Evolutionary conservation across 2,797 vertebrate genomes (phyloP).

Genomic region (Phylloscopus collybita): DNA sequence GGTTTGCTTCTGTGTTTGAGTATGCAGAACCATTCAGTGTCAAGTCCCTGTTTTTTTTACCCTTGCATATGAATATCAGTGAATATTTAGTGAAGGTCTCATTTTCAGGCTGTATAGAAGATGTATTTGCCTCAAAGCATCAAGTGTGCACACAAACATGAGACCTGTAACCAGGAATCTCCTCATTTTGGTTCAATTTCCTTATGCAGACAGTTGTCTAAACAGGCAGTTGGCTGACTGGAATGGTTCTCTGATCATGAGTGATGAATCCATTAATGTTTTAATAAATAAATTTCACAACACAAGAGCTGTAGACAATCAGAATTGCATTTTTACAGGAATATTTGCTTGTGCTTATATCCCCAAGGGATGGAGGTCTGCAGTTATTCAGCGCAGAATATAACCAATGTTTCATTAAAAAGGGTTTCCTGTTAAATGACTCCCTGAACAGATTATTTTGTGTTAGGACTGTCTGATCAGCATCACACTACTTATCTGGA

Average conservation of each 20-base stretch:
- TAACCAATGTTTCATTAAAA: neutral
- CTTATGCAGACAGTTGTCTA: neutral
- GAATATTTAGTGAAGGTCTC: neutral
- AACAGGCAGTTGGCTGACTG: neutral
- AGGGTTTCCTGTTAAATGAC: neutral
- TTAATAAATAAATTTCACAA: neutral
- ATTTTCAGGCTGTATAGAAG: neutral
- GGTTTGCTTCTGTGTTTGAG: neutral
- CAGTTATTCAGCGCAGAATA: neutral
- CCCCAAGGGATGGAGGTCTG: neutral
- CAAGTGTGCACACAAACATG: neutral
- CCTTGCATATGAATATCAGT: neutral
- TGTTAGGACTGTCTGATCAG: neutral
- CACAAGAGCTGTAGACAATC: neutral
- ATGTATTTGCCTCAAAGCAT: neutral
- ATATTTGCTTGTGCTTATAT: neutral
- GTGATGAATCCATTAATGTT: neutral
- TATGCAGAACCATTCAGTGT: neutral
- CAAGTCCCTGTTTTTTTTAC: neutral
- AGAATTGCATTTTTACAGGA: neutral
- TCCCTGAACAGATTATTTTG: neutral
- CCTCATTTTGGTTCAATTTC: neutral
- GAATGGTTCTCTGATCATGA: neutral
- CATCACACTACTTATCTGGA: neutral
- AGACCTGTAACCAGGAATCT: neutral